Conservation (phyloP, 2,113 vertebrate species). For the Anseranas semipalmata region DNA sequence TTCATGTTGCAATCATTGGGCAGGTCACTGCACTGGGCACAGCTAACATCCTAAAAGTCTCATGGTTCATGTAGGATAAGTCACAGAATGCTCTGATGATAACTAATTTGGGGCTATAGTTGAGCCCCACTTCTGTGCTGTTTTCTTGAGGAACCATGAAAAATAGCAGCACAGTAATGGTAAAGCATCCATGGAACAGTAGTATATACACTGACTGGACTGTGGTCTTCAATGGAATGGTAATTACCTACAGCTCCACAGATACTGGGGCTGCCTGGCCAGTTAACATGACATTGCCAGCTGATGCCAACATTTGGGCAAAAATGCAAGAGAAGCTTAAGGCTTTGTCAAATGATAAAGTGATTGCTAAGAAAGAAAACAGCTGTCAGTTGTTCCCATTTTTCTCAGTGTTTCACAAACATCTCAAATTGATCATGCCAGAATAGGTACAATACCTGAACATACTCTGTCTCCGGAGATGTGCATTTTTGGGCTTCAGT, state of each 20-base stretch:
- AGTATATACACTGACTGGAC: not conserved
- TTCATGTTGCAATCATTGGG: not conserved
- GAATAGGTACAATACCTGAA: not conserved
- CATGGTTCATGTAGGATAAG: not conserved
- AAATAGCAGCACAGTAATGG: conserved; percentile 49
- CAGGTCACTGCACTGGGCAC: not conserved
- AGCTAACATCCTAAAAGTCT: not conserved
- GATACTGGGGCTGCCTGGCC: conserved; percentile 22
- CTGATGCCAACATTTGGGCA: not conserved
- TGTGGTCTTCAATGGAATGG: conserved; percentile 27
- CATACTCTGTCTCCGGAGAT: not conserved
- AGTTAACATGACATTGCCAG: not conserved
- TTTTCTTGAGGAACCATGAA: conserved; percentile 45
- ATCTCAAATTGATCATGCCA: not conserved
- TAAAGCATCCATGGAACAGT: not conserved
- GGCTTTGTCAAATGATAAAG: conserved; percentile 31
- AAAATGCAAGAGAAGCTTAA: conserved; percentile 41
- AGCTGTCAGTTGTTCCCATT: conserved; percentile 41
- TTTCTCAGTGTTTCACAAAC: conserved; percentile 45
- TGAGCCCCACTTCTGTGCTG: conserved; percentile 34
- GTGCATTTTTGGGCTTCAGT: not conserved
- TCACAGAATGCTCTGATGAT: not conserved
- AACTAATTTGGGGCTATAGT: not conserved
- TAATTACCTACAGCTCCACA: conserved; percentile 38
- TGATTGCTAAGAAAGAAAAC: conserved; percentile 25